Evolutionary conservation across 2,797 vertebrate species (phyloP), one percentile per base, ranked within the genome.

Genomic region (Sarcophilus harrisii): DNA sequence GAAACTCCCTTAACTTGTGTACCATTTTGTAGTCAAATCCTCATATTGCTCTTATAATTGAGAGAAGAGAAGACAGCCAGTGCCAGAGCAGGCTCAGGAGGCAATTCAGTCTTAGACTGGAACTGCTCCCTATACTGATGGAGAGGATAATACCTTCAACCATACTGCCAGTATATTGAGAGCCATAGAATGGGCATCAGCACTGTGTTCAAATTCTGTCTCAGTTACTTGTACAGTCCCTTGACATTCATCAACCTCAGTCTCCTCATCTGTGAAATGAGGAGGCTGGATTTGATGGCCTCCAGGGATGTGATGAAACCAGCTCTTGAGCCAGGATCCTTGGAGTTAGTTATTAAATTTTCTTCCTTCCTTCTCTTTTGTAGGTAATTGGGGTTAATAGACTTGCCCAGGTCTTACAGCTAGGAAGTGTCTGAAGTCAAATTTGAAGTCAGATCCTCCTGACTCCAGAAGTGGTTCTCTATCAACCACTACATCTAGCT

Each of bases 171-270:
- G 24, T 87, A 38, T 21, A 55, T 28, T 60, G 49, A 73, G 90
- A 93, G 21, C 12, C 62, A 58, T 11, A 57, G 73, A 14, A 55
- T 60, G 32, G 60, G 62, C 45, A 45, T 52, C 58, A 54, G 90
- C 9, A 92, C 12, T 66, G 91, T 29, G 38, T 90, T 96, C 57
- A 57, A 87, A 29, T 87, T 55, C 62, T 91, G 73, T 94, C 29
- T 55, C 66, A 45, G 18, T 91, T 54, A 92, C 10, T n/a, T 62
- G 92, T 28, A 12, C 14, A 18, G 81, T 55, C 49, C 58, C 54
- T 38, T 59, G 45, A 11, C 14, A 45, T 9, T 93, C 59, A 87
- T 45, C 38, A 49, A 38, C 73, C 21, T 49, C 73, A 87, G 24
- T 87, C 21, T 73, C n/a, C n/a, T 81, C 21, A 81, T 45, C 38